Percentiles rank a stretch among this genome's conserved stretches.
Conservation (phyloP, 2,888 invertebrate genomes). For the Macrophya alboannulata region DNA sequence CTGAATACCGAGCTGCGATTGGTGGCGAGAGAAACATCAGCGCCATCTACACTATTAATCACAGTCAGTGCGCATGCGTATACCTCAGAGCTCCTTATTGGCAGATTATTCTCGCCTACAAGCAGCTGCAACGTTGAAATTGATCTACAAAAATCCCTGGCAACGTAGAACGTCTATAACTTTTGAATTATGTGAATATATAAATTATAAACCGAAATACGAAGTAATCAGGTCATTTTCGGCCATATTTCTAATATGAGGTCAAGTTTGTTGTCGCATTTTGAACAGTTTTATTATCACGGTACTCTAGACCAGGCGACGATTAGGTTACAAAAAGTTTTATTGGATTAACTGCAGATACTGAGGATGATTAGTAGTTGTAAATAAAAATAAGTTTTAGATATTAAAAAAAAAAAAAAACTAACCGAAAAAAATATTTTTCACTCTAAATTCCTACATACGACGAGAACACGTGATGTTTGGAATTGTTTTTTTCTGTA, state of each 20-base stretch:
- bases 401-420: too few relatives aligned
- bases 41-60: not conserved
- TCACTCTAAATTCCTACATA: constrained; percentile 3
- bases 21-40: not conserved
- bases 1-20: not conserved
- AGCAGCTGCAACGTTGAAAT: not conserved
- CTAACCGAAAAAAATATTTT: not conserved
- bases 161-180: not conserved
- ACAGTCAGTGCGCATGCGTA: not conserved
- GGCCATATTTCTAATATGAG: not conserved
- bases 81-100: not conserved
- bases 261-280: not conserved
- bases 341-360: too few relatives aligned
- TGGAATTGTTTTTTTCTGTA: not conserved
- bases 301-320: not conserved
- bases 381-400: not conserved
- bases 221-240: not conserved
- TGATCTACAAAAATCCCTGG: not conserved
- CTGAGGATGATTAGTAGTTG: not conserved
- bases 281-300: not conserved
- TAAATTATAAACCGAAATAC: too few relatives aligned
- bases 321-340: not conserved
- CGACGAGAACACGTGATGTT: not conserved
- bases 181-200: not conserved
- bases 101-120: not conserved